Conservation (phyloP, 37 sponge, comb jelly and placozoan species). For the Diacarnus erythraeanus region DNA sequence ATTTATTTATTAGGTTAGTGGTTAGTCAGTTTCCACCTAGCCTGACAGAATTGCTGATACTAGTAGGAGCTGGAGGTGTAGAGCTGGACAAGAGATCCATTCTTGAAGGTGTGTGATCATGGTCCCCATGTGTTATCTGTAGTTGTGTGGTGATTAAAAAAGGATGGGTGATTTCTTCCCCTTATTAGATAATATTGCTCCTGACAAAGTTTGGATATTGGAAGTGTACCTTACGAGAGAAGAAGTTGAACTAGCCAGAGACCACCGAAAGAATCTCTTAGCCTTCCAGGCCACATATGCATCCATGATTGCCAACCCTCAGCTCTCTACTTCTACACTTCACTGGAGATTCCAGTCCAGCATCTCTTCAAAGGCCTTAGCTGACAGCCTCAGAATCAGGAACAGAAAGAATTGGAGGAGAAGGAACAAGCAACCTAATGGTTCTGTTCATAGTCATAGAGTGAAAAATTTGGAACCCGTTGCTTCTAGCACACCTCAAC, state of each 20-base stretch:
- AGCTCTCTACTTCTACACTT: not conserved
- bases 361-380: not conserved
- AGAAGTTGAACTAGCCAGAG: not conserved
- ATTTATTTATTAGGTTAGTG: not conserved
- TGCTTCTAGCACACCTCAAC: constrained; percentile 17
- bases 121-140: not conserved
- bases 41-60: constrained; percentile 36
- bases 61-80: constrained; percentile 31
- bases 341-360: constrained; percentile 1
- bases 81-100: constrained; percentile 36
- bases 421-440: not conserved
- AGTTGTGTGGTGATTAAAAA: not conserved
- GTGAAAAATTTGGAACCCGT: not conserved
- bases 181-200: constrained; percentile 29
- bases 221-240: constrained; percentile 47
- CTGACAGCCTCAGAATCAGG: not conserved
- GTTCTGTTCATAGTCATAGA: not conserved
- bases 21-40: constrained; percentile 44
- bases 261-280: not conserved
- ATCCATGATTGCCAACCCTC: constrained; percentile 19
- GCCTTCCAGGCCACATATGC: constrained; percentile 10
- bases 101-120: constrained; percentile 29
- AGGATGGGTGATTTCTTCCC: not conserved
- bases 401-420: not conserved
- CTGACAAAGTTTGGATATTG: constrained; percentile 62